Evolutionary conservation across 2,888 invertebrate species (phyloP).

Genomic region (Belgica antarctica): DNA sequence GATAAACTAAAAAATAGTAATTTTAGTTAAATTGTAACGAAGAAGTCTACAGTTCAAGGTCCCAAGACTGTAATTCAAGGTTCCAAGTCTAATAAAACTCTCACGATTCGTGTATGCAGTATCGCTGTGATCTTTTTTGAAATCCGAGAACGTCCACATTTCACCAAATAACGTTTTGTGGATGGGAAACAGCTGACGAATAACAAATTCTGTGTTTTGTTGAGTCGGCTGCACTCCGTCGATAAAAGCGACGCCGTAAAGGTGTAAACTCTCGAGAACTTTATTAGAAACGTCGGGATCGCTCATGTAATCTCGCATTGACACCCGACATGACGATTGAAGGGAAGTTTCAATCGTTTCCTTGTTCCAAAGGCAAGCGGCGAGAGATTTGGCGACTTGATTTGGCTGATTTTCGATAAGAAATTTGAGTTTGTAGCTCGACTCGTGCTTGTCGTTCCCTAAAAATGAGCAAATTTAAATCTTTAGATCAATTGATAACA

Average conservation of each 20-base stretch:
- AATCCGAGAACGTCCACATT: conserved; percentile 66
- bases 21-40: too few species aligned
- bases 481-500: too few species aligned
- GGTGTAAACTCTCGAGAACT: conserved; percentile 55
- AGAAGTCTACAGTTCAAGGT: too few species aligned
- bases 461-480: conserved; percentile 30
- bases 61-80: too few species aligned
- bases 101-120: conserved; percentile 66
- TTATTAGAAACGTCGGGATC: conserved; percentile 54
- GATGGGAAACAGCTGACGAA: conserved; percentile 29
- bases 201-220: conserved; percentile 56
- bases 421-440: conserved; percentile 57
- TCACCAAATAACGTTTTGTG: conserved; percentile 66
- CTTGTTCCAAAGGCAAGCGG: conserved; percentile 57
- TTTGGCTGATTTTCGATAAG: conserved; percentile 50
- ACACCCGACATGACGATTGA: conserved; percentile 48
- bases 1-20: conserved; percentile 54
- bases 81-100: not conserved
- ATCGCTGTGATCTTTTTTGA: conserved; percentile 62
- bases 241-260: conserved; percentile 54
- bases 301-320: conserved; percentile 57
- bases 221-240: conserved; percentile 51
- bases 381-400: conserved; percentile 49
- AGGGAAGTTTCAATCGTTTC: conserved; percentile 50
- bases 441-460: conserved; percentile 63